Evolutionary conservation across 2,888 invertebrate species (phyloP).

Genomic region (Clitarchus hookeri): DNA sequence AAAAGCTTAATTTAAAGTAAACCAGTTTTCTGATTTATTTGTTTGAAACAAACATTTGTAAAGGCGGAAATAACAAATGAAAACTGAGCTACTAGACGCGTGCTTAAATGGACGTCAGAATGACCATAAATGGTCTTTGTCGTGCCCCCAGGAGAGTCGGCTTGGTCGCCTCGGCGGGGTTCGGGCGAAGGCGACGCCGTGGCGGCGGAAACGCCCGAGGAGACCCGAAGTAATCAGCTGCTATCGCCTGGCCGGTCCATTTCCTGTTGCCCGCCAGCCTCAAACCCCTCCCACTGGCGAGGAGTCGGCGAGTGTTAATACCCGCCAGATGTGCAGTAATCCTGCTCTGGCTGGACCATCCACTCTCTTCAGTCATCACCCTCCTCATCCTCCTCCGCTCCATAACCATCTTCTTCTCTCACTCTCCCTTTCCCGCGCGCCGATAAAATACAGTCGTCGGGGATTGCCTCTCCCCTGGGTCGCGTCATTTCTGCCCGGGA

Average conservation of each 20-base stretch:
- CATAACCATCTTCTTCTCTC: background rate
- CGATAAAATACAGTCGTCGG: constrained; percentile 5
- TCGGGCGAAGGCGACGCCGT: background rate
- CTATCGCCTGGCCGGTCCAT: background rate
- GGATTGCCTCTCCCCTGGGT: background rate
- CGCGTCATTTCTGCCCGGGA: background rate
- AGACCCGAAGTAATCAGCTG: background rate
- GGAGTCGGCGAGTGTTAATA: background rate
- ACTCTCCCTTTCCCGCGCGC: background rate
- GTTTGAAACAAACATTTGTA: too few relatives aligned
- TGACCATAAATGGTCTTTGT: too few relatives aligned
- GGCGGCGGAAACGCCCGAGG: background rate
- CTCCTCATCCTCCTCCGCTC: background rate
- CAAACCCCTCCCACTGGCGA: background rate
- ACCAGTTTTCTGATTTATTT: too few relatives aligned
- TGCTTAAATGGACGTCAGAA: too few relatives aligned
- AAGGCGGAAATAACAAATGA: too few relatives aligned
- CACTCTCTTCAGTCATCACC: background rate
- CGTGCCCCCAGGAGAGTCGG: too few relatives aligned
- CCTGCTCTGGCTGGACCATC: background rate
- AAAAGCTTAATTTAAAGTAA: too few relatives aligned
- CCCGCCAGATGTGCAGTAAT: background rate
- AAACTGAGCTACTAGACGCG: too few relatives aligned
- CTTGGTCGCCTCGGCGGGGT: too few relatives aligned
- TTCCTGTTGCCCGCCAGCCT: background rate